A percentile compares a stretch with the other conserved stretches of the same genome.
Conservation (phyloP, 35 echinoderm and acorn worm species). For the Diadema setosum region DNA sequence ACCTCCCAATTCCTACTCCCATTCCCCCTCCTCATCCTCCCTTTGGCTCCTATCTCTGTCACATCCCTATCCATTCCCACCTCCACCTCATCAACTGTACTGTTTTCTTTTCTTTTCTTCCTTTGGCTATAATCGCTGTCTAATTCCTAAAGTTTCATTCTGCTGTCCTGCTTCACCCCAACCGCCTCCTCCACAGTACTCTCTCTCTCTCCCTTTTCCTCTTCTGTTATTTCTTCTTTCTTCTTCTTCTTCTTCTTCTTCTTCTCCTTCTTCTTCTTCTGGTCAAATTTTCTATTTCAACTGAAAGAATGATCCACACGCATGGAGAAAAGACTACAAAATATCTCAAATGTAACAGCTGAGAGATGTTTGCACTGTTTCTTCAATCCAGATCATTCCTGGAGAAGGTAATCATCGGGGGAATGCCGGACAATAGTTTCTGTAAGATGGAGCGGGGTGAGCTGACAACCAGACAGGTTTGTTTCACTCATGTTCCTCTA, state of each 20-base stretch:
- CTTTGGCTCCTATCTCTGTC: not conserved
- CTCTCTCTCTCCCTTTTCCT: not conserved
- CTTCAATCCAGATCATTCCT: constrained; percentile 63
- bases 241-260: not conserved
- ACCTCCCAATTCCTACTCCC: not conserved
- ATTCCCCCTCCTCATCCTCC: not conserved
- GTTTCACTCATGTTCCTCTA: too few species aligned
- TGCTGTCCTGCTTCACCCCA: not conserved
- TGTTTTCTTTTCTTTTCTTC: not conserved
- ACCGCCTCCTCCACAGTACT: not conserved
- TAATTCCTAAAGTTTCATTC: not conserved
- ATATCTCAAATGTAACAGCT: too few species aligned
- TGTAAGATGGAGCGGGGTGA: constrained; percentile 90
- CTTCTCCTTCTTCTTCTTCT: not conserved
- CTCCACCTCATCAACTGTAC: not conserved
- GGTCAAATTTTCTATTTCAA: too few species aligned
- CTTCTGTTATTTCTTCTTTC: not conserved
- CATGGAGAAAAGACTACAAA: too few species aligned
- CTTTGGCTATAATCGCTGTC: too few species aligned
- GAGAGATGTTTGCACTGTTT: too few species aligned
- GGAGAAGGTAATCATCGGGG: constrained; percentile 83
- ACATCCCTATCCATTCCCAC: not conserved
- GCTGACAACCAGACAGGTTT: constrained; percentile 67
- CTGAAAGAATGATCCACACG: too few species aligned
- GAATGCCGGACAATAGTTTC: constrained; percentile 85